Percentiles rank a stretch among this genome's conserved stretches.
Conservation (phyloP, 2,113 vertebrate species). For the Ictidomys tridecemlineatus region DNA sequence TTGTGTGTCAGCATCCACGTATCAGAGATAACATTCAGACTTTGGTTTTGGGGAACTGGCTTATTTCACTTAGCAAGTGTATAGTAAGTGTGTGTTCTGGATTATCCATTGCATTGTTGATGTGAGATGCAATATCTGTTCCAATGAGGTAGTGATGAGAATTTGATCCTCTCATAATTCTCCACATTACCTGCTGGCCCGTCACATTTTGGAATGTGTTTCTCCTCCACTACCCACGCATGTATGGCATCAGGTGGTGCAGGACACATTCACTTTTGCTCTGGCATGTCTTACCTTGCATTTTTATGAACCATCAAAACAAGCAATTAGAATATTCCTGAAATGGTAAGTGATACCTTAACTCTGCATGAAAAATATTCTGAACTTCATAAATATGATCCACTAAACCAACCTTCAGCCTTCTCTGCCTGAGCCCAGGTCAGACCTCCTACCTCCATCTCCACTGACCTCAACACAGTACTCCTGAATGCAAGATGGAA, state of each 20-base stretch:
- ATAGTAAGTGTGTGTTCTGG: not conserved
- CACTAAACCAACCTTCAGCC: not conserved
- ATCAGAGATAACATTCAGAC: too few species aligned
- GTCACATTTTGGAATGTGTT: not conserved
- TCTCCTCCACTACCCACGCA: not conserved
- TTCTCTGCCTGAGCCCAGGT: not conserved
- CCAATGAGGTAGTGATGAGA: not conserved
- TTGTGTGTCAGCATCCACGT: too few species aligned
- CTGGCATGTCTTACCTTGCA: not conserved
- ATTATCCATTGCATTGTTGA: not conserved
- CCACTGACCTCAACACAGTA: not conserved
- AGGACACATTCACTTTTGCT: not conserved
- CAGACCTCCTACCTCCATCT: too few species aligned
- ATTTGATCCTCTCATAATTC: not conserved
- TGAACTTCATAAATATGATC: not conserved
- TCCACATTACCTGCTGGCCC: not conserved
- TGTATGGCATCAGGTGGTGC: not conserved
- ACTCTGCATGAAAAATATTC: not conserved
- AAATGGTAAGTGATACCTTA: not conserved
- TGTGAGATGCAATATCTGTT: not conserved
- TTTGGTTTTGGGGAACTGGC: too few species aligned
- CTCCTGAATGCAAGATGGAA: not conserved
- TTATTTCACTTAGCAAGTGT: not conserved
- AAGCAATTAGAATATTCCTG: not conserved
- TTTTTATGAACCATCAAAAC: not conserved